Evolutionary conservation across 2,113 vertebrate genomes (phyloP).

Genomic region (Microtus oregoni): DNA sequence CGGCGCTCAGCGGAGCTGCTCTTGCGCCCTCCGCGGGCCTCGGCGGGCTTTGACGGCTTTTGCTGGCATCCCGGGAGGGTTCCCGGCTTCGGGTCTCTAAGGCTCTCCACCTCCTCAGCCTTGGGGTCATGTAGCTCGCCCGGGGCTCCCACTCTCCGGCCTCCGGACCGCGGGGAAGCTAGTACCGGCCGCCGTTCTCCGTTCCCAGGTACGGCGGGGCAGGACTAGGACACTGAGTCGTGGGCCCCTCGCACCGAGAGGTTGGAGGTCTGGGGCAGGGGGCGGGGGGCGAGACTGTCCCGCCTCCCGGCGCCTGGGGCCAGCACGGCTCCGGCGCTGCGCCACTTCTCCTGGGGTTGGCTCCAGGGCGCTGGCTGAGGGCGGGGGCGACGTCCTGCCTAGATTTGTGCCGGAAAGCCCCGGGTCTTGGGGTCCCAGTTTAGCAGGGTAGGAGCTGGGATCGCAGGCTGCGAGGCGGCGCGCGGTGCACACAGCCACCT

Average conservation of each 20-base stretch:
- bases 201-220: conserved; percentile 60
- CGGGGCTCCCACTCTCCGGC: background rate
- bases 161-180: background rate
- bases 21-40: conserved; percentile 49
- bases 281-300: conserved; percentile 64
- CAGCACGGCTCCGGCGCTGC: background rate
- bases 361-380: background rate
- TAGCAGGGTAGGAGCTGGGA: background rate
- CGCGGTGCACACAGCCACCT: background rate
- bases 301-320: conserved; percentile 66
- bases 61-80: background rate
- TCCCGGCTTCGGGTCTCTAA: background rate
- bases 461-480: background rate
- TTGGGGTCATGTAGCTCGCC: conserved; percentile 19
- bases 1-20: background rate
- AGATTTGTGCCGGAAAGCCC: background rate
- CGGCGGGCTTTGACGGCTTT: background rate
- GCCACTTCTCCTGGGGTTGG: background rate
- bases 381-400: background rate
- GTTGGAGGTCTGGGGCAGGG: conserved; percentile 22
- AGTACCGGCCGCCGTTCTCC: background rate
- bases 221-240: background rate
- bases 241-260: background rate
- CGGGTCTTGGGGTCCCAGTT: background rate
- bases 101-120: background rate